These are phyloP conservation scores for Halichoerus grypus DNA, from an alignment of 2,113 vertebrate genomes.

Conservation along the genomic window DNA sequence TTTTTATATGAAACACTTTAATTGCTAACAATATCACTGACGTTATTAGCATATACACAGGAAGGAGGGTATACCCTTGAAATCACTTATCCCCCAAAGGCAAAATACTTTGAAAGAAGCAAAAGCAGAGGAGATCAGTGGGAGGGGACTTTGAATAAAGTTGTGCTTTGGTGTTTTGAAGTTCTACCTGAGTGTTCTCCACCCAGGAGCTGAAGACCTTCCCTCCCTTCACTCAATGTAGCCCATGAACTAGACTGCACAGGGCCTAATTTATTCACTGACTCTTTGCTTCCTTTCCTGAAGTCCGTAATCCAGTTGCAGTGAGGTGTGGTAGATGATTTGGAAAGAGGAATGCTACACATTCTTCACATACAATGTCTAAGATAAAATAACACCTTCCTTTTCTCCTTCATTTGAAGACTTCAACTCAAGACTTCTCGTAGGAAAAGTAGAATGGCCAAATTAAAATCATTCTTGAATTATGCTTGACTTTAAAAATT, in stretches of 20 bases:
- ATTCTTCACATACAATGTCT: not conserved
- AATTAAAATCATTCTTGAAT: slow-evolving; percentile 33
- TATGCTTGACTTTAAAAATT: slow-evolving; percentile 45
- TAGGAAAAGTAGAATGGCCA: not conserved
- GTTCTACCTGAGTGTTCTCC: not conserved
- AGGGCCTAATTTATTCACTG: not conserved
- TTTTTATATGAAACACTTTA: slow-evolving; percentile 59
- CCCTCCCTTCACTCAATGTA: not conserved
- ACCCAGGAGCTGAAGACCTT: not conserved
- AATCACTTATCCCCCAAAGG: slow-evolving; percentile 16
- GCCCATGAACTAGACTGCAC: not conserved
- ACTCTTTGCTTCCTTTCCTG: not conserved
- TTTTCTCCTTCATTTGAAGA: slow-evolving; percentile 7
- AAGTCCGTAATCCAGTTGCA: not conserved
- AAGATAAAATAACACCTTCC: not conserved
- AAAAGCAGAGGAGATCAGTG: not conserved
- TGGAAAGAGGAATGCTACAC: not conserved
- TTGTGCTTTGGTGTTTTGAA: not conserved
- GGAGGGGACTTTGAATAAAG: not conserved
- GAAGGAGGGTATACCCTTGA: not conserved
- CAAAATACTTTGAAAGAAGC: slow-evolving; percentile 19
- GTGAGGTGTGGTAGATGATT: not conserved
- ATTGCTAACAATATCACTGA: not conserved
- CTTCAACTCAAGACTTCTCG: not conserved
- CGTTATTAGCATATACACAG: not conserved